Evolutionary conservation across 1,140 invertebrate species (phyloP).

Genomic region (Ridgeia piscesae): DNA sequence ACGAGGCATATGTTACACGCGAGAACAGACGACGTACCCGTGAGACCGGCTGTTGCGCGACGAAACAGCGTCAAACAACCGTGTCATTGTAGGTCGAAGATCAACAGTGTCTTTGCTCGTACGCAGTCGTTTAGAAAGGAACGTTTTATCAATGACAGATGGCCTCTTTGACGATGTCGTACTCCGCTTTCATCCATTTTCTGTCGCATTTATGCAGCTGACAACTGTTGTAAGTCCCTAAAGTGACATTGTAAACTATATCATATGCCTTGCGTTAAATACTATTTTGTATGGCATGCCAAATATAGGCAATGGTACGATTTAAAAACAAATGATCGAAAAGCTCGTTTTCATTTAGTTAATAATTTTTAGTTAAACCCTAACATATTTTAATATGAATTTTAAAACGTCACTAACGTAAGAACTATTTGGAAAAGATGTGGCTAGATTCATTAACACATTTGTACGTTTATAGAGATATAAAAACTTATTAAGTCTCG

Average conservation of each 20-base stretch:
- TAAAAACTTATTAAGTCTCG: too few relatives aligned
- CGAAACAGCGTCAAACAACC: neutral
- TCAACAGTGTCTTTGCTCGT: neutral
- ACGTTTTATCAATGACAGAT: neutral
- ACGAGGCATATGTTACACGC: neutral
- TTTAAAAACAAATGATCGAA: too few relatives aligned
- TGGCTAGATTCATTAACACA: too few relatives aligned
- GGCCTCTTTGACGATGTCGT: neutral
- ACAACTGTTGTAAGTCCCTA: neutral
- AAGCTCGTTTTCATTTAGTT: too few relatives aligned
- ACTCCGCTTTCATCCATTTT: neutral
- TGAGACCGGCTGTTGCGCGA: neutral
- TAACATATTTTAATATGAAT: too few relatives aligned
- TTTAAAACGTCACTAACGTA: too few relatives aligned
- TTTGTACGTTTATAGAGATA: too few relatives aligned
- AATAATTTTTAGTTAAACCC: too few relatives aligned
- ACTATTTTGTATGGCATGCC: too few relatives aligned
- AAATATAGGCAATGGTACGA: too few relatives aligned
- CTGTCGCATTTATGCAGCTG: neutral
- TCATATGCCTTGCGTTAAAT: neutral
- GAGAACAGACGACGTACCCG: neutral
- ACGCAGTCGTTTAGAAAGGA: neutral
- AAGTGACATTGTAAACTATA: neutral
- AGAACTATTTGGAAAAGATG: too few relatives aligned
- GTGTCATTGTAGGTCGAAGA: neutral